Percentiles rank a stretch among this genome's conserved stretches.
Evolutionary conservation across 2,113 vertebrate species (phyloP).

Genomic region (Grus americana): DNA sequence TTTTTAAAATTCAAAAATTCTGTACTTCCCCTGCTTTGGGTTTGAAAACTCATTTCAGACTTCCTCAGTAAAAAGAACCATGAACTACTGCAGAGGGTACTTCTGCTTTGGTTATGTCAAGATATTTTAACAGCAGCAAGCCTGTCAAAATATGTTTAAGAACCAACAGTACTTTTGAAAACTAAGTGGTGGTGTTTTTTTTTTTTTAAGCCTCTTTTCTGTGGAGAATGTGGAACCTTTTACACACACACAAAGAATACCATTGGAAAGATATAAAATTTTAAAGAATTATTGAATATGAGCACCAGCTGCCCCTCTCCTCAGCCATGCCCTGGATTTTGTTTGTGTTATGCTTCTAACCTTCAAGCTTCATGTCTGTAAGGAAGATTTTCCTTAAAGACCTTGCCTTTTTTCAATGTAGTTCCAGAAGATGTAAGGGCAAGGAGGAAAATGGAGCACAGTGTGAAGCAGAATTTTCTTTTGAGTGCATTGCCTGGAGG

Average conservation of each 20-base stretch:
- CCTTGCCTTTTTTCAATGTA: not conserved
- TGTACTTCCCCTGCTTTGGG: constrained; percentile 20
- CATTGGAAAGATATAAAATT: not conserved
- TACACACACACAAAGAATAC: not conserved
- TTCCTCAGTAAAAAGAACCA: constrained; percentile 33
- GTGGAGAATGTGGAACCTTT: not conserved
- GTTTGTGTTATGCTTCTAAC: not conserved
- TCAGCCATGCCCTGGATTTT: not conserved
- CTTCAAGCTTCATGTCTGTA: not conserved
- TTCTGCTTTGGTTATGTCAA: constrained; percentile 25
- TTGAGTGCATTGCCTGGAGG: not conserved
- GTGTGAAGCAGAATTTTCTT: not conserved
- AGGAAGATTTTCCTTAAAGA: not conserved
- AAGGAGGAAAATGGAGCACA: not conserved
- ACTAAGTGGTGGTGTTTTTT: not conserved
- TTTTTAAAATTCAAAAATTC: constrained; percentile 51
- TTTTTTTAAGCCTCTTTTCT: not conserved
- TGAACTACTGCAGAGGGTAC: not conserved
- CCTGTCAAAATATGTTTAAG: constrained; percentile 35
- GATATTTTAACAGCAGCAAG: constrained; percentile 6
- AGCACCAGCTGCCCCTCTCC: not conserved
- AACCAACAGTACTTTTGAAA: not conserved
- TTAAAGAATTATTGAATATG: not conserved
- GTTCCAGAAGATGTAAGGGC: not conserved
- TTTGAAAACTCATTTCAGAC: constrained; percentile 50